Base-by-base conservation (phyloP, 2,888 invertebrate genomes). In the Drosophila subquinaria region DNA sequence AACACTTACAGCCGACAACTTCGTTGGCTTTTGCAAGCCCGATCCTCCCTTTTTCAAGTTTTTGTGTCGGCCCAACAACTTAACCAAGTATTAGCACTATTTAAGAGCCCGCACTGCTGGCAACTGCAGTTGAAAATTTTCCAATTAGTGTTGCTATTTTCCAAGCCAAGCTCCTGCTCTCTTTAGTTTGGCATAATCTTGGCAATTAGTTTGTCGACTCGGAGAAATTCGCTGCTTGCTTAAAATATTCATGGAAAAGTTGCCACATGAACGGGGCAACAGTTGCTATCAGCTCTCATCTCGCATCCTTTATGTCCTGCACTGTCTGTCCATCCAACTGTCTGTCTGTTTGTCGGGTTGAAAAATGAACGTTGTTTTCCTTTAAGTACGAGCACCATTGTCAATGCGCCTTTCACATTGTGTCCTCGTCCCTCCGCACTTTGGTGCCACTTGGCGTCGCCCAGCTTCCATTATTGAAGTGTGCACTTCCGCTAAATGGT, bases 401-500 rank as follows among this genome's bases (percentile, higher is more conserved):
- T 70, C 65, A 71, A 81, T 68, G 68, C 53, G 72, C 72, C 69
- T 57, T 71, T 57, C 17, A 17, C 76, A 82, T 77, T 79, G 79
- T 71, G 64, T 70, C 51, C 53, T 42, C 59, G 53, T 38, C 38
- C 38, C 53, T 50, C 62, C 57, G 72, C 76, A 62, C 67, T 63
- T 47, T 69, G 61, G 60, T 65, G 75, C 62, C 69, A 69, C 74
- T 76, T 61, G 65, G 56, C 67, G 69, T 66, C 72, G 63, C 81
- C 72, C 69, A 43, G 56, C 51, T 82, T 80, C 80, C 69, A 74
- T 82, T 82, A 80, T 71, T 79, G 83, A 85, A 85, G 84, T 86
- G 83, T 75, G 80, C 82, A 83, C 83, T 86, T 86, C 80, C 81
- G 74, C 86, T 86, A 86, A 85, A 85, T 85, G 83, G 79, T 82